These are phyloP conservation scores for Mayetiola destructor DNA, from an alignment of 2,888 invertebrate genomes.

Conservation along the genomic window DNA sequence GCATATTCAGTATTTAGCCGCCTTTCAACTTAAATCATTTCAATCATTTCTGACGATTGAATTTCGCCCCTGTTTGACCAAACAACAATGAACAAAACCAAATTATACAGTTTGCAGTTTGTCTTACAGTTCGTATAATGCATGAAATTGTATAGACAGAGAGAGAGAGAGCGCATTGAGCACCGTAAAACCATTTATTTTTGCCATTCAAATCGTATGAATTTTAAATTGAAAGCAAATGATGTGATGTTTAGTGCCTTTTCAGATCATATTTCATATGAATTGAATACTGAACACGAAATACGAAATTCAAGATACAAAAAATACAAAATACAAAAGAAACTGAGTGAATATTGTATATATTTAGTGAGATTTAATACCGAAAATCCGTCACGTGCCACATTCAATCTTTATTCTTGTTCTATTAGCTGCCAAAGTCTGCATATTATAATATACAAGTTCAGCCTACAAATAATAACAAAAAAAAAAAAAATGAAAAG, in stretches of 20 bases:
- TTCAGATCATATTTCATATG: constrained; percentile 10
- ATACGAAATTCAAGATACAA: too few relatives aligned
- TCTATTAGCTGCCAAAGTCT: too few relatives aligned
- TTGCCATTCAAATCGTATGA: background rate
- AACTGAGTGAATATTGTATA: too few relatives aligned
- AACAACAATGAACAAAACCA: too few relatives aligned
- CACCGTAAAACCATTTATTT: background rate
- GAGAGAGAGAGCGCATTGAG: background rate
- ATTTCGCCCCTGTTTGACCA: background rate
- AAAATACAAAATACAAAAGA: too few relatives aligned
- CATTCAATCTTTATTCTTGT: too few relatives aligned
- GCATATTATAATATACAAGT: too few relatives aligned
- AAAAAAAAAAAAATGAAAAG: too few relatives aligned
- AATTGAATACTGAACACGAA: background rate
- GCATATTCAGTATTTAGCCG: background rate
- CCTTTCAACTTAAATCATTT: background rate
- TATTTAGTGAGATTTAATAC: constrained; percentile 1
- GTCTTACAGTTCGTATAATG: too few relatives aligned
- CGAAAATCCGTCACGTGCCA: constrained; percentile 8
- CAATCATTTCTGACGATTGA: background rate
- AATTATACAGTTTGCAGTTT: too few relatives aligned
- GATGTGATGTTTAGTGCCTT: background rate
- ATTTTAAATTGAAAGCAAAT: background rate
- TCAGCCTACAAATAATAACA: too few relatives aligned
- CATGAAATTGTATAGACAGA: too few relatives aligned